Percentiles rank a stretch among this genome's conserved stretches.
Conservation (phyloP, 2,797 vertebrate species). For the Gambelia wislizenii region DNA sequence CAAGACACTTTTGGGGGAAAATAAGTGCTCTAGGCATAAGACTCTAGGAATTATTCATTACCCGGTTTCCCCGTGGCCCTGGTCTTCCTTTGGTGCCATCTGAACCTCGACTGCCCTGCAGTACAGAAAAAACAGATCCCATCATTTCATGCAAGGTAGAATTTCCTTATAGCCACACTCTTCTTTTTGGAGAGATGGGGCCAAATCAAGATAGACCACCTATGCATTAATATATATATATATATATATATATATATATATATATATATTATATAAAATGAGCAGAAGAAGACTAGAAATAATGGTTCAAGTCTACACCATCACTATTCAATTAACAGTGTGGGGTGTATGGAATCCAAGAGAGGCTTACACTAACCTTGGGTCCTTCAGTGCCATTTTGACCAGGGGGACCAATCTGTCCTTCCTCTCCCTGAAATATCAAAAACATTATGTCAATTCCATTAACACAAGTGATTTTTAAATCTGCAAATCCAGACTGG, state of each 20-base stretch:
- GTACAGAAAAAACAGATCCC: background rate
- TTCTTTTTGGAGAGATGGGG: no score
- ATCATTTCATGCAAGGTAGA: fast-evolving
- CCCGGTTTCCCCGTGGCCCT: slow-evolving; percentile 85
- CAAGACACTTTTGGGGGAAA: background rate
- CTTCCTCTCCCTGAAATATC: slow-evolving; percentile 79
- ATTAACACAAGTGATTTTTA: background rate
- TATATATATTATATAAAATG: no score
- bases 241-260: no score
- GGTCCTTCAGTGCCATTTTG: slow-evolving; percentile 78
- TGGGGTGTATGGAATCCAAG: background rate
- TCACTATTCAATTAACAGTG: no score
- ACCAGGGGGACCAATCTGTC: slow-evolving; percentile 80
- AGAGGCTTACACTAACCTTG: slow-evolving; percentile 80
- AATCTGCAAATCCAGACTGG: background rate
- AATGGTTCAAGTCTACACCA: no score
- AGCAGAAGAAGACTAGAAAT: no score
- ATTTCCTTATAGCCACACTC: background rate
- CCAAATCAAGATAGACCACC: background rate
- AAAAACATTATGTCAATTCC: background rate
- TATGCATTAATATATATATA: no score
- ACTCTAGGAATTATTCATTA: slow-evolving; percentile 59
- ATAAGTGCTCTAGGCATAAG: fast-evolving
- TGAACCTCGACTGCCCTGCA: slow-evolving; percentile 86
- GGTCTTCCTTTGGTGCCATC: slow-evolving; percentile 82